Percentiles rank a stretch among this genome's conserved stretches.
Conservation (phyloP, 2,888 invertebrate species). For the Zhengitettix transpicula region DNA sequence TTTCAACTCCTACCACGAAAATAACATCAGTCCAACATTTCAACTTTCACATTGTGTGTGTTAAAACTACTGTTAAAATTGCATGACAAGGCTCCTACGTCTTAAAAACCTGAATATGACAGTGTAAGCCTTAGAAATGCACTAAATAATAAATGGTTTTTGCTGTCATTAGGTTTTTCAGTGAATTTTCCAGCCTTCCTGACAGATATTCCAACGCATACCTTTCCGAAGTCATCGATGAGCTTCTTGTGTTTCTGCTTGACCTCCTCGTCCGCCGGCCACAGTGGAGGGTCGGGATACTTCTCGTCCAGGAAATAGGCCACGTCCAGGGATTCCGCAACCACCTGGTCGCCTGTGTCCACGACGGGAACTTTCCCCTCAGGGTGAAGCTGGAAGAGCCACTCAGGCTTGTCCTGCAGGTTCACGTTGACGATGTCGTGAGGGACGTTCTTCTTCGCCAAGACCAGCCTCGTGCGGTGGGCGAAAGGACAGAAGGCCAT, state of each 20-base stretch:
- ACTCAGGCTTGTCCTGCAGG: slow-evolving; percentile 30
- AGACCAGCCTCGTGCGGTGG: slow-evolving; percentile 27
- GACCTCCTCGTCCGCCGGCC: slow-evolving; percentile 26
- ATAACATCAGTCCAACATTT: too few relatives aligned
- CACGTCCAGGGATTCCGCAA: slow-evolving; percentile 36
- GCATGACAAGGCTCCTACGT: too few relatives aligned
- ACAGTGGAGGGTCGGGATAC: slow-evolving; percentile 31
- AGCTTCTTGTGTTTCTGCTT: slow-evolving; percentile 15
- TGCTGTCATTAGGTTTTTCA: too few relatives aligned
- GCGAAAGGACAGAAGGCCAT: slow-evolving; percentile 33
- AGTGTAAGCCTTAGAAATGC: too few relatives aligned
- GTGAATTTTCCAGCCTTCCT: too few relatives aligned
- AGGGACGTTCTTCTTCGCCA: slow-evolving; percentile 27
- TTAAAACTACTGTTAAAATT: too few relatives aligned
- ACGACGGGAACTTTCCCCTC: slow-evolving; percentile 33
- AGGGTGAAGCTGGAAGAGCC: slow-evolving; percentile 29
- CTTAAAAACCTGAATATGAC: too few relatives aligned
- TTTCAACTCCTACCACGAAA: too few relatives aligned
- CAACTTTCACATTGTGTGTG: too few relatives aligned
- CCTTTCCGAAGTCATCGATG: slow-evolving; percentile 19
- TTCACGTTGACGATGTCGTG: slow-evolving; percentile 31
- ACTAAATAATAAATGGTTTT: too few relatives aligned
- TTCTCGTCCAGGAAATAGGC: slow-evolving; percentile 36
- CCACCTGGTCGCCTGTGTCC: slow-evolving; percentile 26
- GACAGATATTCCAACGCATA: too few relatives aligned